A percentile compares a stretch with the other conserved stretches of the same genome.
Evolutionary conservation across 2,113 vertebrate species (phyloP).

Genomic region (Polyodon spathula): DNA sequence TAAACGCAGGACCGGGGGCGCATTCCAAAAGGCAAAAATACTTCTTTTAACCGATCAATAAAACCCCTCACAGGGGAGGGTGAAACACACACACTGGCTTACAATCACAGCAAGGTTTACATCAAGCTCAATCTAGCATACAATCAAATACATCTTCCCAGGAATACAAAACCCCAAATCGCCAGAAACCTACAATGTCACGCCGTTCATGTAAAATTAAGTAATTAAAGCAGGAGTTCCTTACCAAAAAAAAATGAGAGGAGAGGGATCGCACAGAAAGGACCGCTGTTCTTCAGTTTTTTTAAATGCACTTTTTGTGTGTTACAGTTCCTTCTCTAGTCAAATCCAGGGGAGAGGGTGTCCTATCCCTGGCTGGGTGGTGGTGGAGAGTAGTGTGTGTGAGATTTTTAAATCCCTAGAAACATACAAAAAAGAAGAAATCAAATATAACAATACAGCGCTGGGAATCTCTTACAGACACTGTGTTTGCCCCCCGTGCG

Average conservation of each 20-base stretch:
- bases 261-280: conserved; percentile 10
- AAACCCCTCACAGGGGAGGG: too few species aligned
- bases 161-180: too few species aligned
- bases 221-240: conserved; percentile 4
- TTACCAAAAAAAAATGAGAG: conserved; percentile 15
- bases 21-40: too few species aligned
- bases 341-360: conserved; percentile 15
- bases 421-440: conserved; percentile 14
- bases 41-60: too few species aligned
- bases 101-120: too few species aligned
- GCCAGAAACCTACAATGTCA: neutral
- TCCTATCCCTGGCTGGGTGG: conserved; percentile 12
- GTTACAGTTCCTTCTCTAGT: conserved; percentile 7
- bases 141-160: too few species aligned
- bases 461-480: conserved; percentile 8
- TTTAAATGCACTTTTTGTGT: conserved; percentile 12
- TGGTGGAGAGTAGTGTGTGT: conserved; percentile 1
- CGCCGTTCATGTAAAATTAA: neutral
- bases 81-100: too few species aligned
- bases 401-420: conserved; percentile 16
- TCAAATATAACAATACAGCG: conserved; percentile 14
- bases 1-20: too few species aligned
- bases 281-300: conserved; percentile 12
- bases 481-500: conserved; percentile 4
- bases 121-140: too few species aligned